These are phyloP conservation scores for Eurystomus glaucurus DNA, from an alignment of 2,797 vertebrate genomes.

Conservation along the genomic window DNA sequence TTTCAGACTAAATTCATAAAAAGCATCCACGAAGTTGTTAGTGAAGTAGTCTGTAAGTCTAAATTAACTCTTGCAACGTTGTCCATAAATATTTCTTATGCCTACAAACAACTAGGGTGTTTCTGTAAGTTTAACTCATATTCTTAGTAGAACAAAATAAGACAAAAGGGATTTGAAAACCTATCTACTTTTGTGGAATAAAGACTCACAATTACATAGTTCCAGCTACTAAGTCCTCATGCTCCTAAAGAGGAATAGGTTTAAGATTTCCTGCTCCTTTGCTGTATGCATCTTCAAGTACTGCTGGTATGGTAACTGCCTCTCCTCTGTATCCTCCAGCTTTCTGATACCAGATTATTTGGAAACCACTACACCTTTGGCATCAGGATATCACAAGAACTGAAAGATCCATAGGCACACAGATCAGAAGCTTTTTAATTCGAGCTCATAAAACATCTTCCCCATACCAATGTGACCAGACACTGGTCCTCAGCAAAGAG, in stretches of 20 bases:
- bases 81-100: background rate
- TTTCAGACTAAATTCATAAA: background rate
- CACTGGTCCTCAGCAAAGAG: background rate
- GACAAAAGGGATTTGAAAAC: background rate
- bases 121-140: background rate
- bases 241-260: background rate
- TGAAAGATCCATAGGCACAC: accelerated
- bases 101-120: background rate
- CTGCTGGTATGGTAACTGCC: accelerated
- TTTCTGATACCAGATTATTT: background rate
- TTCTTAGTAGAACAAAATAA: background rate
- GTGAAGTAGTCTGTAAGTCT: background rate
- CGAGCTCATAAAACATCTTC: background rate
- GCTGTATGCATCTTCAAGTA: background rate
- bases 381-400: background rate
- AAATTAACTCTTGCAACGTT: background rate
- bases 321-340: background rate
- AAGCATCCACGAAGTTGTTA: background rate
- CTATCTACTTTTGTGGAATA: background rate
- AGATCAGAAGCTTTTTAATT: background rate
- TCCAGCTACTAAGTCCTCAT: background rate
- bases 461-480: accelerated
- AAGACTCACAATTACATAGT: background rate
- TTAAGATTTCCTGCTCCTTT: background rate
- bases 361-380: background rate